phyloP scores from a whole-genome alignment of 2,888 invertebrate species.

The Dinocampus coccinellae region DNA sequence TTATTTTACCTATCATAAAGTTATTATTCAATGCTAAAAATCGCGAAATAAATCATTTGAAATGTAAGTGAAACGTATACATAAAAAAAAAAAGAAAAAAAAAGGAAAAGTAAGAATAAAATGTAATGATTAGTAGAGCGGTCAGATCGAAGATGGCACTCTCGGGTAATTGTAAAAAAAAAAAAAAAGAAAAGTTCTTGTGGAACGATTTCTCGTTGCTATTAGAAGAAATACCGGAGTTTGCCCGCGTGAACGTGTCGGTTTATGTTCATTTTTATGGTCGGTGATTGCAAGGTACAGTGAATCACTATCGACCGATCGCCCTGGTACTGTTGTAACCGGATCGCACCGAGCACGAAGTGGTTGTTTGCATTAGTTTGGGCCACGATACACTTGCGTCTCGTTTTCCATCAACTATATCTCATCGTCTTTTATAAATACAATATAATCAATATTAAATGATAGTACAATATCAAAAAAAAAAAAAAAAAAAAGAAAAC shows the following conservation, averaged over 20 bases:
- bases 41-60: neutral
- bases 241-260: slow-evolving; percentile 51
- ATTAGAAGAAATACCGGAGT: slow-evolving; percentile 36
- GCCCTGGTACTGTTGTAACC: slow-evolving; percentile 53
- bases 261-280: slow-evolving; percentile 62
- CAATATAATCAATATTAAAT: neutral
- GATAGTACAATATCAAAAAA: neutral
- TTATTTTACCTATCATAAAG: neutral
- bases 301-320: slow-evolving; percentile 59
- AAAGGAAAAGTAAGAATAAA: neutral
- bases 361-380: neutral
- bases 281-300: slow-evolving; percentile 62
- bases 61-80: neutral
- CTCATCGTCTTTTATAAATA: neutral
- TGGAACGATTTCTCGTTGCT: slow-evolving; percentile 2
- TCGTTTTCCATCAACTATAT: neutral
- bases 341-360: slow-evolving; percentile 43
- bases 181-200: neutral
- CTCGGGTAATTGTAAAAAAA: slow-evolving; percentile 1
- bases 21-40: neutral
- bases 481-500: neutral
- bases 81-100: neutral
- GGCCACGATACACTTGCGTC: neutral
- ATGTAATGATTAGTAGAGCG: neutral
- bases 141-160: neutral